These are phyloP conservation scores for Athene noctua DNA, from an alignment of 2,113 vertebrate genomes.

Conservation along the genomic window DNA sequence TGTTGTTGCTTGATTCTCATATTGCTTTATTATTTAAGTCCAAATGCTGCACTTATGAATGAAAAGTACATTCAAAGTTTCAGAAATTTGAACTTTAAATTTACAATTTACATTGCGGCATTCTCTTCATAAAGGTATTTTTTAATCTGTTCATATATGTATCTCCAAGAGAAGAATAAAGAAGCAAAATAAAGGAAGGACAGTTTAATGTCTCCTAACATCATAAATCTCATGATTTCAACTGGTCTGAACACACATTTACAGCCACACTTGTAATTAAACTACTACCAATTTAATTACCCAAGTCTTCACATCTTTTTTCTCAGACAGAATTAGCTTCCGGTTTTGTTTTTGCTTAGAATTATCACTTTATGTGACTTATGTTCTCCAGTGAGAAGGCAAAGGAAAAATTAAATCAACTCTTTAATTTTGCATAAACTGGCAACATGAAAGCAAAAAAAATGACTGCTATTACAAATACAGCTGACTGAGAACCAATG, in stretches of 20 bases:
- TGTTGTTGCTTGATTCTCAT: not conserved
- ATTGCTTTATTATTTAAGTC: conserved; percentile 22
- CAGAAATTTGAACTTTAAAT: not conserved
- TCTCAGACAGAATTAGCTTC: conserved; percentile 9
- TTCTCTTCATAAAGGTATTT: not conserved
- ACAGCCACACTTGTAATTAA: not conserved
- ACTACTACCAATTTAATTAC: not conserved
- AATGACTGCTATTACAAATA: not conserved
- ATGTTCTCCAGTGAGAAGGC: not conserved
- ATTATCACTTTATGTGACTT: not conserved
- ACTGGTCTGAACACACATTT: not conserved
- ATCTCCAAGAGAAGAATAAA: conserved; percentile 27
- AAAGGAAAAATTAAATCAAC: not conserved
- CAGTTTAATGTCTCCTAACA: not conserved
- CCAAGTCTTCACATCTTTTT: not conserved
- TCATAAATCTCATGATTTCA: not conserved
- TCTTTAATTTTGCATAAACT: not conserved
- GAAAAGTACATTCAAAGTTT: conserved; percentile 24
- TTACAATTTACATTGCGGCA: not conserved
- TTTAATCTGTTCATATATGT: not conserved
- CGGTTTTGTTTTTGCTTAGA: not conserved
- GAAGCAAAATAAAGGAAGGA: not conserved
- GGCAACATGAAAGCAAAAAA: not conserved
- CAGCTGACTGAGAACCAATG: not conserved
- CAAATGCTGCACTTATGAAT: not conserved